A percentile compares a stretch with the other conserved stretches of the same genome.
These are phyloP conservation scores for Scalopus aquaticus DNA, from an alignment of 2,113 vertebrate genomes.

Conservation along the genomic window DNA sequence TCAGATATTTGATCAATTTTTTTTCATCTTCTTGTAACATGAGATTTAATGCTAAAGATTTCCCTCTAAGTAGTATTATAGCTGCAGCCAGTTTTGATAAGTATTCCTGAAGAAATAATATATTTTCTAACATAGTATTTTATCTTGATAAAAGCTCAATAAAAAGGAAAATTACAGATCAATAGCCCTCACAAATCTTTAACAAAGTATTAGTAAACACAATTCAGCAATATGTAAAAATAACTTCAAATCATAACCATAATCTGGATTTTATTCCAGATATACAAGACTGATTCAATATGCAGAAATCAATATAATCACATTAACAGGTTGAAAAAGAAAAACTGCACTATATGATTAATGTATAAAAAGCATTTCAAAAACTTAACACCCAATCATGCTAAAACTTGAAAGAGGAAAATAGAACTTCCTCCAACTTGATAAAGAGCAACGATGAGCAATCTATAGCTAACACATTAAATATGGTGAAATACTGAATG, in stretches of 20 bases:
- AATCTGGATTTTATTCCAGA: not conserved
- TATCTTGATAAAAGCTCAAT: not conserved
- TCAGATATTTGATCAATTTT: not conserved
- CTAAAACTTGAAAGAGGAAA: not conserved
- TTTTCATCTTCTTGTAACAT: not conserved
- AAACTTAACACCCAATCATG: not conserved
- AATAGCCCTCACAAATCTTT: not conserved
- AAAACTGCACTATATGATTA: not conserved
- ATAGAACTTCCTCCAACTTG: not conserved
- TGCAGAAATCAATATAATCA: not conserved
- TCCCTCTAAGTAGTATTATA: not conserved
- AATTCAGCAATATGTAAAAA: not conserved
- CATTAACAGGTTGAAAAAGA: not conserved
- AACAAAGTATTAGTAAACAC: not conserved
- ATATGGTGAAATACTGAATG: not conserved
- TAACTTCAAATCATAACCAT: not conserved
- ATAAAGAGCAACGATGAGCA: not conserved
- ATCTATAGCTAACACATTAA: not conserved
- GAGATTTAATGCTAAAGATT: not conserved
- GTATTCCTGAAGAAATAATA: not conserved
- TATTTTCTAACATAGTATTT: not conserved
- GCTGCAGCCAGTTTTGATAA: not conserved
- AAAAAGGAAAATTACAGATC: not conserved
- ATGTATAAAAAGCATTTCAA: not conserved
- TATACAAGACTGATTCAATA: not conserved